phyloP scores from a whole-genome alignment of 2,797 vertebrate genomes.

The Leptatherina wallacei region DNA sequence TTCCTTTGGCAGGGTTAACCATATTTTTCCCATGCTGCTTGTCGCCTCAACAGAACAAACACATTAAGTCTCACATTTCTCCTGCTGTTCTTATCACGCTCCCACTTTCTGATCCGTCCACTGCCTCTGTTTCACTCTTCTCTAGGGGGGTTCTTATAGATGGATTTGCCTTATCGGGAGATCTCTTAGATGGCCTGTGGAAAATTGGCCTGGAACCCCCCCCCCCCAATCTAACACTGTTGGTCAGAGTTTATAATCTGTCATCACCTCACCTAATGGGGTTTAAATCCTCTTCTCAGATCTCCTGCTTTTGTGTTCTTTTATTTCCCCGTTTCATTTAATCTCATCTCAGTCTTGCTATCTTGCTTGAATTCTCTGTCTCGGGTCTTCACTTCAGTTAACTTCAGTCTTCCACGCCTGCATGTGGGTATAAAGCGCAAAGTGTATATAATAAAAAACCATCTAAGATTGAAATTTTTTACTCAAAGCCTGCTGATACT shows the following conservation, averaged over 20 bases:
- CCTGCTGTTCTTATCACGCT: constrained; percentile 58
- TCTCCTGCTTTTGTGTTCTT: not conserved
- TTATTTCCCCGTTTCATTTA: not conserved
- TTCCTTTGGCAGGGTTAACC: constrained; percentile 23
- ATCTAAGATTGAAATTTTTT: constrained; percentile 11
- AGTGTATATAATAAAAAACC: constrained; percentile 2
- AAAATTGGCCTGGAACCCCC: constrained; percentile 59
- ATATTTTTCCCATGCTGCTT: constrained; percentile 14
- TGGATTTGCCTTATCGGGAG: constrained; percentile 66
- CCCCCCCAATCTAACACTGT: constrained; percentile 62
- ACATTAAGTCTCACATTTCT: constrained; percentile 44
- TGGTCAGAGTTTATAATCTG: constrained; percentile 73
- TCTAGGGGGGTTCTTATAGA: constrained; percentile 61
- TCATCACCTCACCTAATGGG: constrained; percentile 57
- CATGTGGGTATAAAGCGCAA: not conserved
- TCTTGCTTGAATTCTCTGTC: constrained; percentile 1
- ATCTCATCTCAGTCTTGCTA: not conserved
- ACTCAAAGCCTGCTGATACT: not conserved
- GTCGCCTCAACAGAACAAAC: constrained; percentile 40
- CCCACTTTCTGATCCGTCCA: constrained; percentile 53
- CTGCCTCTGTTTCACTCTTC: constrained; percentile 39
- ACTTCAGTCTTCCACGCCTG: constrained; percentile 12
- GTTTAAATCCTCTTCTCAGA: constrained; percentile 25
- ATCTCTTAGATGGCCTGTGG: constrained; percentile 68
- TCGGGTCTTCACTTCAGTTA: constrained; percentile 1